Evolutionary conservation across 2,888 invertebrate genomes (phyloP), one percentile per base, ranked within the genome.

Genomic region (Drosophila hamatofila): DNA sequence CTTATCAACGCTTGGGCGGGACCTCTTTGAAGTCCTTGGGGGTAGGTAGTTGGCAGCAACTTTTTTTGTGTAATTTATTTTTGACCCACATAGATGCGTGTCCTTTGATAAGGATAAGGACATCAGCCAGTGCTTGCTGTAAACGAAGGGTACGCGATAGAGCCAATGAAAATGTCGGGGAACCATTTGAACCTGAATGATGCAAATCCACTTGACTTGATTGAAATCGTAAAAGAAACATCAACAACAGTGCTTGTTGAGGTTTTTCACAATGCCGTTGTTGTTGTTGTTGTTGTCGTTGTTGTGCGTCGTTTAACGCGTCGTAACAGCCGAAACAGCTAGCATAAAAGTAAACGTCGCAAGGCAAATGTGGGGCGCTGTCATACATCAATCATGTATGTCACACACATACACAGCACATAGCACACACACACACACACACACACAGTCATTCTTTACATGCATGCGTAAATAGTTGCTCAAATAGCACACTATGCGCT

Each of bases 121-220:
- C 76, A 57, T 49, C 23, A 18, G 61, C 8, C 23, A 8, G 25
- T 2, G 7, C 23, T 23, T 16, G 14, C 8, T 44, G n/a, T n/a
- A n/a, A 23, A 5, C 18, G 27, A 39, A 39, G 54, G 62, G 65
- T 46, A 48, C 27, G 23, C 57, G 55, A 63, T 30, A 52, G 44
- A 56, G 67, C 59, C 73, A 70, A 70, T 78, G 35, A 16, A 73
- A 61, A 69, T 66, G 39, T 69, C 63, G 69, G 59, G 61, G 51
- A 73, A 56, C 76, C 42, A 80, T 72, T 88, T 70, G 70, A 78
- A 66, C 73, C 16, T 35, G 33, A 73, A 66, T 76, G 87, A 83
- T 81, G 84, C 70, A 89, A 81, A 81, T 87, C 89, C 90, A 86
- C 86, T 86, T 86, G 89, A 75, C 81, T 86, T 90, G 90, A 86